Conservation (phyloP, 2,797 vertebrate species). For the Capromys pilorides region DNA sequence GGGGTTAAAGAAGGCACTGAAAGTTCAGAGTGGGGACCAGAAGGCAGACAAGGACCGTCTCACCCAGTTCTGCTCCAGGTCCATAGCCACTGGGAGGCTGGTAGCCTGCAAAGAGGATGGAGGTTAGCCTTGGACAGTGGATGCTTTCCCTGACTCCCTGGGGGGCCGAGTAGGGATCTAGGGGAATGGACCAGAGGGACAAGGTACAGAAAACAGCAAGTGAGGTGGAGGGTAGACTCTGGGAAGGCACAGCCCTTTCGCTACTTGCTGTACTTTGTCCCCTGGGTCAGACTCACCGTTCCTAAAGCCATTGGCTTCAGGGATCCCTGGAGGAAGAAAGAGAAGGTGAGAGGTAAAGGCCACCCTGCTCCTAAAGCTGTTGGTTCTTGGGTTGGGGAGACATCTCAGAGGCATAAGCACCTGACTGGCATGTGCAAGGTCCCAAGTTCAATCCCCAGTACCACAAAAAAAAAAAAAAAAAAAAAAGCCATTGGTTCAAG, state of each 20-base stretch:
- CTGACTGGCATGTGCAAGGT: no score
- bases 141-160: not conserved
- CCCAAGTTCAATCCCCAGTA: no score
- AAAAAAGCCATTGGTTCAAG: not conserved
- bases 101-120: slow-evolving; percentile 28
- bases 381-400: not conserved
- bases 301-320: not conserved
- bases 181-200: not conserved
- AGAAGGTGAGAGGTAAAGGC: not conserved
- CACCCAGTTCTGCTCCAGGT: slow-evolving; percentile 45
- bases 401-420: no score
- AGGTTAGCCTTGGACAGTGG: not conserved
- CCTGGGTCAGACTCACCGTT: slow-evolving; percentile 50
- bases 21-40: no score
- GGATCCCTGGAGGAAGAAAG: slow-evolving; percentile 55
- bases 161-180: not conserved
- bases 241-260: not conserved
- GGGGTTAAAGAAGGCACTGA: not conserved
- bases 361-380: not conserved
- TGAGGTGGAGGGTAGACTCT: not conserved
- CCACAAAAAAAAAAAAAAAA: no score
- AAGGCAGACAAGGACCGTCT: not conserved
- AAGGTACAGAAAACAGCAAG: not conserved
- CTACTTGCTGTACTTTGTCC: not conserved
- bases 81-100: not conserved